Conservation (phyloP, 2,888 invertebrate species). For the Malachius bipustulatus region DNA sequence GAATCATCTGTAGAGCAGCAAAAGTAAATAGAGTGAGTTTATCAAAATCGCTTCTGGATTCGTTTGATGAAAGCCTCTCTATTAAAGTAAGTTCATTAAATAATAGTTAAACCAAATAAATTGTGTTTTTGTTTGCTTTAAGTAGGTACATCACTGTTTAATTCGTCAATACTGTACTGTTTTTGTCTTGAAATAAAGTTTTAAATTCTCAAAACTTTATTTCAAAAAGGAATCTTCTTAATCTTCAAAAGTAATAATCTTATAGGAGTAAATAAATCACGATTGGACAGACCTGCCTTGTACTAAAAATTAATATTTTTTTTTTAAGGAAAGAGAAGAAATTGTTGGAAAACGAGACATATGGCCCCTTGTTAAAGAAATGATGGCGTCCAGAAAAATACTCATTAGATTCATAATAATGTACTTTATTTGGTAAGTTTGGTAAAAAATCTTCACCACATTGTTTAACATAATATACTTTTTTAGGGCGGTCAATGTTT, state of each 20-base stretch:
- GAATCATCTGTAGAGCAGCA: conserved; percentile 45
- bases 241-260: too few relatives aligned
- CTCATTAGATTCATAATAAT: conserved; percentile 37
- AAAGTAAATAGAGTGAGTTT: conserved; percentile 41
- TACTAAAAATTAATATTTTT: not conserved
- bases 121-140: conserved; percentile 7
- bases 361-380: conserved; percentile 34
- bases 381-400: conserved; percentile 38
- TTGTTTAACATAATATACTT: conserved; percentile 3
- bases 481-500: conserved; percentile 48
- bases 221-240: too few relatives aligned
- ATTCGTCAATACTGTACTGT: too few relatives aligned
- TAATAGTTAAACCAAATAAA: conserved; percentile 5
- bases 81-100: conserved; percentile 6
- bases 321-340: not conserved
- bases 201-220: too few relatives aligned
- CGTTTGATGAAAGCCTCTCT: conserved; percentile 32
- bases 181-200: too few relatives aligned
- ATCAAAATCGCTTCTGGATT: conserved; percentile 36
- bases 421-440: conserved; percentile 40
- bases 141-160: too few relatives aligned
- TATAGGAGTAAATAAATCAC: too few relatives aligned
- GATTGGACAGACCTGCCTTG: not conserved
- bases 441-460: not conserved
- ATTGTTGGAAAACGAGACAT: conserved; percentile 29